phyloP scores from a whole-genome alignment of 35 echinoderm and acorn worm species.

The Ophioderma brevispina region DNA sequence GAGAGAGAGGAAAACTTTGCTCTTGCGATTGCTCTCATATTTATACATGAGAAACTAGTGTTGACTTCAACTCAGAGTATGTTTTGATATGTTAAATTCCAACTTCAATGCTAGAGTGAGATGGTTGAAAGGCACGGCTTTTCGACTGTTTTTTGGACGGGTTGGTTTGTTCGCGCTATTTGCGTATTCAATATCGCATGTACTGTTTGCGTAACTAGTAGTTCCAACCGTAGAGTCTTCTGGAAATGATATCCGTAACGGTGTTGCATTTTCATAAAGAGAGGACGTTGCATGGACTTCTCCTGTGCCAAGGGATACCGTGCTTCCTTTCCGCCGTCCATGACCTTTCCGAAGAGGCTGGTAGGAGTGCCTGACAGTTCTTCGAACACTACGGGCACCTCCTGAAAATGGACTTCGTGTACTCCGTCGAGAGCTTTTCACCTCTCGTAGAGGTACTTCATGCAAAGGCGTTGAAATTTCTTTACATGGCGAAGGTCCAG shows the following conservation, averaged over 20 bases:
- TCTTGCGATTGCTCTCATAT: too few species aligned
- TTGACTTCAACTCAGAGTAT: too few species aligned
- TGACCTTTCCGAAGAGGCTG: slow-evolving; percentile 35
- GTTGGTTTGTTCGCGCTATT: background rate
- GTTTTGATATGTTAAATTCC: too few species aligned
- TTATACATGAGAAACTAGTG: too few species aligned
- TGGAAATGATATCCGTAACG: slow-evolving; percentile 40
- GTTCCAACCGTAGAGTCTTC: background rate
- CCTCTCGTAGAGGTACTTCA: background rate
- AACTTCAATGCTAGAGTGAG: too few species aligned
- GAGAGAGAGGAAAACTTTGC: too few species aligned
- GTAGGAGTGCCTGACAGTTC: slow-evolving; percentile 35
- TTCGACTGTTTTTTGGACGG: background rate
- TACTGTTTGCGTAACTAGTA: slow-evolving; percentile 1
- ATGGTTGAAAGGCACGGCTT: too few species aligned
- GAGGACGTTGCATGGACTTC: slow-evolving; percentile 30
- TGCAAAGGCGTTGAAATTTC: slow-evolving; percentile 17
- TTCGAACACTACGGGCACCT: background rate
- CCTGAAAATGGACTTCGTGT: too few species aligned
- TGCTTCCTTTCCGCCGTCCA: background rate
- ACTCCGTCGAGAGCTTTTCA: background rate
- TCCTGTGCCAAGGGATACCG: background rate
- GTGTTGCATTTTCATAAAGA: slow-evolving; percentile 59
- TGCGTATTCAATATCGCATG: background rate
- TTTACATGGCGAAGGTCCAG: background rate